Percentiles rank a stretch among this genome's conserved stretches.
Evolutionary conservation across 37 sponge, comb jelly and placozoan species (phyloP).

Genomic region (Spongilla lacustris): DNA sequence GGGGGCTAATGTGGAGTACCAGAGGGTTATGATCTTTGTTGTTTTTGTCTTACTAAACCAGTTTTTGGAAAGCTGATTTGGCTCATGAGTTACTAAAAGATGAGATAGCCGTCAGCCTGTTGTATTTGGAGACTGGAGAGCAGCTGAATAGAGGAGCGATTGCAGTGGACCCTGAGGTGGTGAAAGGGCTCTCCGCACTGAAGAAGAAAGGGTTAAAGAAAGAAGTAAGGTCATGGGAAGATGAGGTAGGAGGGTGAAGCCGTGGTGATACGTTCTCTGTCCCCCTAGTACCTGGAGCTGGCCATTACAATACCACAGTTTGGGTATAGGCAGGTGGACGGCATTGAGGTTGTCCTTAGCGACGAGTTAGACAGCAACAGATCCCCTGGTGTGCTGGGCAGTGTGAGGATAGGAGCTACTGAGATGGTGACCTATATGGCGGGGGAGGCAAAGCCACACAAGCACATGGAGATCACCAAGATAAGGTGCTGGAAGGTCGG

Average conservation of each 20-base stretch:
- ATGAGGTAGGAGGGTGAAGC: neutral
- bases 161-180: neutral
- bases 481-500: slow-evolving; percentile 71
- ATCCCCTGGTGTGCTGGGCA: neutral
- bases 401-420: slow-evolving; percentile 35
- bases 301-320: slow-evolving; percentile 18
- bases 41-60: too few species aligned
- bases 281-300: slow-evolving; percentile 43
- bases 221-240: slow-evolving; percentile 33
- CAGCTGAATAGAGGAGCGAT: neutral
- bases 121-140: slow-evolving; percentile 45
- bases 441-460: neutral
- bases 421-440: slow-evolving; percentile 45
- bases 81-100: slow-evolving; percentile 20
- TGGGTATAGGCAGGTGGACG: slow-evolving; percentile 36
- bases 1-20: too few species aligned
- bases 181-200: slow-evolving; percentile 8
- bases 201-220: slow-evolving; percentile 52
- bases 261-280: neutral
- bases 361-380: slow-evolving; percentile 4
- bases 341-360: slow-evolving; percentile 19
- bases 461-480: slow-evolving; percentile 17
- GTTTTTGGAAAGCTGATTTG: slow-evolving; percentile 42
- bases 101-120: slow-evolving; percentile 33
- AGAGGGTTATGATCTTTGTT: too few species aligned